Evolutionary conservation across 2,113 vertebrate species (phyloP), one percentile per base, ranked within the genome.

Genomic region (Electrona antarctica): DNA sequence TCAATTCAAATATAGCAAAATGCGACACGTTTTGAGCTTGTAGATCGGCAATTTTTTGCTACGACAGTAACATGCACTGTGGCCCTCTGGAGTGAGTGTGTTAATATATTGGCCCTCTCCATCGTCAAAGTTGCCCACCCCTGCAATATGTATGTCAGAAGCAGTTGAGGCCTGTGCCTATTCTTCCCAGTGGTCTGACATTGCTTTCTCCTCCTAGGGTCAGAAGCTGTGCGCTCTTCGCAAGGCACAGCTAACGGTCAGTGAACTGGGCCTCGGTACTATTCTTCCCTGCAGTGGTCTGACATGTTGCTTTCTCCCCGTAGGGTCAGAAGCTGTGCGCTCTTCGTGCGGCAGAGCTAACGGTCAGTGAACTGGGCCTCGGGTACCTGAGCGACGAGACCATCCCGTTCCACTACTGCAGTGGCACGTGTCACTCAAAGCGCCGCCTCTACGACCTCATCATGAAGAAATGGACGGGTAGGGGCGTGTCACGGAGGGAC

Each of bases 321-420:
- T 87, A 91, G 0, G 91, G 89, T n/a, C 68, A 81, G 77, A 90
- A 74, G 83, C 94, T 80, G 87, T 93, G 63, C 79, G 74, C 74
- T 3, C 57, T 84, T 9, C 76, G 28, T 8, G 56, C 76, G 6
- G 93, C 94, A 7, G 90, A 94, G 80, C 92, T 95, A 80, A 94
- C 92, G 7, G 91, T 96, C 80, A 95, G 93, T 64, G 74, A 84
- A 47, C 72, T 96, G 74, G 95, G 94, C 4, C 80, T 96, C 73
- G 95, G 94, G 74, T 95, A 95, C 50, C 41, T 91, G n/a, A 95
- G 95, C 0, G 94, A 96, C 0, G 95, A 96, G 88, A 95, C 89
- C 0, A 87, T 96, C 11, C 88, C 93, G n/a, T 96, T 96, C 85
- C 92, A 93, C 58, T 96, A 96, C 90, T 96, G 95, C 92, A 95